phyloP scores from a whole-genome alignment of 2,113 vertebrate genomes.

The Ictalurus furcatus region DNA sequence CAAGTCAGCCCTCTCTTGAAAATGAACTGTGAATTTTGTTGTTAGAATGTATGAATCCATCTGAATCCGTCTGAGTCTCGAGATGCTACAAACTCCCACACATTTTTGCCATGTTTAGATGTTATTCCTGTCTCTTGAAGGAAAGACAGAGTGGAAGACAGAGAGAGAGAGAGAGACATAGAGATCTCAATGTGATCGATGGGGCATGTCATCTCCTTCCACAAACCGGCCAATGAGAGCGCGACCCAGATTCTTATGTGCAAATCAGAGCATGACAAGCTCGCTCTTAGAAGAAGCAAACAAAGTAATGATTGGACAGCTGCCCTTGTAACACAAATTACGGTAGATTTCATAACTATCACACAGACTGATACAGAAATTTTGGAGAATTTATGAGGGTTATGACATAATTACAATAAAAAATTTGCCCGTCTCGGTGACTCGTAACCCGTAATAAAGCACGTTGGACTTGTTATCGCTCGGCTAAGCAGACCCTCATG shows the following conservation, averaged over 20 bases:
- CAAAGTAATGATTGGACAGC: neutral
- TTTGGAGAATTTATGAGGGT: neutral
- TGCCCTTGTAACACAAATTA: neutral
- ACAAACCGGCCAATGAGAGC: constrained; percentile 14
- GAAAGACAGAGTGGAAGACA: neutral
- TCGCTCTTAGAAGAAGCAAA: neutral
- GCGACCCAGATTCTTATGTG: neutral
- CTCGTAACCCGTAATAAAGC: neutral
- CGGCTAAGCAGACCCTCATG: constrained; percentile 1
- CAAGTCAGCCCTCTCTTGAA: neutral
- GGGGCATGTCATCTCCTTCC: constrained; percentile 4
- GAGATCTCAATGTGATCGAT: constrained; percentile 6
- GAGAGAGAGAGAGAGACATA: neutral
- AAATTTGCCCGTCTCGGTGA: neutral
- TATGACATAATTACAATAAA: neutral
- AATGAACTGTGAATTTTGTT: neutral
- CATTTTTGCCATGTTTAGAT: neutral
- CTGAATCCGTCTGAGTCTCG: neutral
- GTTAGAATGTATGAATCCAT: neutral
- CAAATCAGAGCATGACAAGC: constrained; percentile 12
- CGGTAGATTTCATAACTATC: neutral
- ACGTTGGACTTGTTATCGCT: neutral
- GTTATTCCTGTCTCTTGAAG: neutral
- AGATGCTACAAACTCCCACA: neutral
- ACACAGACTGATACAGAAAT: neutral